Evolutionary conservation across 2,888 invertebrate species (phyloP).

Genomic region (Germaria angustata): DNA sequence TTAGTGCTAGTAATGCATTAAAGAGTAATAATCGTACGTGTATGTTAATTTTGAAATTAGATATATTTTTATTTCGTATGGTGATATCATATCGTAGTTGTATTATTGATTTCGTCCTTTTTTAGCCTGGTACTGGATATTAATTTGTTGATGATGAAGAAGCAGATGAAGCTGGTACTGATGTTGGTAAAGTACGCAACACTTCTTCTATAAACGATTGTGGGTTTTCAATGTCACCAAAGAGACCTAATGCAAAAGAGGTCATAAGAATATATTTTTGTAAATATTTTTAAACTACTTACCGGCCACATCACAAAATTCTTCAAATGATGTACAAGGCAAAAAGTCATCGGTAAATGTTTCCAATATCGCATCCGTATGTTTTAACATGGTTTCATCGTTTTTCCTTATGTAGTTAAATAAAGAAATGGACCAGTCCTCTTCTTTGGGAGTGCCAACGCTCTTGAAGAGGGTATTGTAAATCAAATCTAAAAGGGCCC

Average conservation of each 20-base stretch:
- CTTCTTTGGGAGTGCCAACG: constrained; percentile 86
- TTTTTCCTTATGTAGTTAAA: constrained; percentile 97
- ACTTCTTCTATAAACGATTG: constrained; percentile 77
- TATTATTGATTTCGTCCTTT: background rate
- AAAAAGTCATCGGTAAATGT: constrained; percentile 93
- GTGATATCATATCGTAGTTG: constrained; percentile 7
- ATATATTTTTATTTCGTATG: background rate
- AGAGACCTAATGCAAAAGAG: constrained; percentile 71
- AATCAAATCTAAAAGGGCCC: constrained; percentile 91
- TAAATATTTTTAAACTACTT: constrained; percentile 44
- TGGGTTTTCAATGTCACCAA: constrained; percentile 78
- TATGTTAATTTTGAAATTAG: constrained; percentile 5
- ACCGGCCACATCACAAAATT: constrained; percentile 96
- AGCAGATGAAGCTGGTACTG: constrained; percentile 50
- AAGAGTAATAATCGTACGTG: background rate
- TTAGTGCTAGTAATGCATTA: constrained; percentile 20
- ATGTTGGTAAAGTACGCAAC: constrained; percentile 75
- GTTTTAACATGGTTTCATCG: constrained; percentile 93
- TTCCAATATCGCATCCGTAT: constrained; percentile 90
- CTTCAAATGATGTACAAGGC: constrained; percentile 93
- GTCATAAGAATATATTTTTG: background rate
- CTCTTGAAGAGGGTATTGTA: constrained; percentile 94
- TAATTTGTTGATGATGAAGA: constrained; percentile 43
- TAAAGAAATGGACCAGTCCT: constrained; percentile 93
- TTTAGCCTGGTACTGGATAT: background rate